A percentile compares a stretch with the other conserved stretches of the same genome.
phyloP scores from a whole-genome alignment of 37 sponge, comb jelly and placozoan genomes.

The Diacarnus erythraeanus region DNA sequence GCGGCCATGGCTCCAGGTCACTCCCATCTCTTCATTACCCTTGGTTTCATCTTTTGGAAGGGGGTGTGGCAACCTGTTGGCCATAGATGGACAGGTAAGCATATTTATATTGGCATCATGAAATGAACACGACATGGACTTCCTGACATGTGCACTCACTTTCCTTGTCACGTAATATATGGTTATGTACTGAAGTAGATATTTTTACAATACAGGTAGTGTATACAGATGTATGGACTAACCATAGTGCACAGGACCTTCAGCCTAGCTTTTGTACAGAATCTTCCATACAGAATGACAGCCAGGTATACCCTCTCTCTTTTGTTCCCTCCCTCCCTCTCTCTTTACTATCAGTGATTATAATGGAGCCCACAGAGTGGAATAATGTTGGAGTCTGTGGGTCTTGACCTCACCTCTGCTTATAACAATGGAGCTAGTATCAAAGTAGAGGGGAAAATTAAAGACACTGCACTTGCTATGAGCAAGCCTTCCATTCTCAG shows the following conservation, averaged over 20 bases:
- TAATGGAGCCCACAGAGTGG: slow-evolving; percentile 26
- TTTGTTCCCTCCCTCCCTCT: no score
- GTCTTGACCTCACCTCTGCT: slow-evolving; percentile 23
- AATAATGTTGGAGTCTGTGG: slow-evolving; percentile 37
- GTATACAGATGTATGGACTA: slow-evolving; percentile 52
- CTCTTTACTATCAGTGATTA: no score
- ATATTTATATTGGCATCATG: not conserved
- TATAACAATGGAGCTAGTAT: slow-evolving; percentile 67
- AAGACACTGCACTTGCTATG: not conserved
- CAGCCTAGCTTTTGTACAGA: slow-evolving; percentile 71
- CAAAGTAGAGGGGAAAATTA: slow-evolving; percentile 41
- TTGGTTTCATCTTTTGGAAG: slow-evolving; percentile 73
- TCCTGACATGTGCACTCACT: no score
- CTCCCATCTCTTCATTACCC: slow-evolving; percentile 32
- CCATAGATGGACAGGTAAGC: slow-evolving; percentile 69
- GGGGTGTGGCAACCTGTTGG: slow-evolving; percentile 58
- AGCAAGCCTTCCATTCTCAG: slow-evolving; percentile 31
- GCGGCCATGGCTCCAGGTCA: slow-evolving; percentile 19
- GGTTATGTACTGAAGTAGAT: no score
- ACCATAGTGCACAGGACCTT: slow-evolving; percentile 78
- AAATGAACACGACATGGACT: no score
- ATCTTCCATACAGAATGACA: slow-evolving; percentile 1
- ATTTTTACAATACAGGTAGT: no score
- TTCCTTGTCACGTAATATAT: no score
- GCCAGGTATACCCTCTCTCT: not conserved